phyloP scores from a whole-genome alignment of 2,888 invertebrate genomes.

The Anodontia alba region DNA sequence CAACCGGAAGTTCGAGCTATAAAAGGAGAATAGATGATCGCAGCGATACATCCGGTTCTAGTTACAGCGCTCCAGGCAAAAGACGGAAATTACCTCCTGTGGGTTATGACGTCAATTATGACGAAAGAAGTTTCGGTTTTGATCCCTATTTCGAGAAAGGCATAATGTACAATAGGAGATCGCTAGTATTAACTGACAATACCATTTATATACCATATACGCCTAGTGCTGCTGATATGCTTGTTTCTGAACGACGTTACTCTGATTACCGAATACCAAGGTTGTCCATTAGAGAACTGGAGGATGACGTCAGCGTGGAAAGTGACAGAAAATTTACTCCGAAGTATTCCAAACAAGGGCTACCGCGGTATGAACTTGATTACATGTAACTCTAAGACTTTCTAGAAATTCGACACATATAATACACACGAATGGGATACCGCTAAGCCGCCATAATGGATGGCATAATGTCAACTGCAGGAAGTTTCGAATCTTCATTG shows the following conservation, averaged over 20 bases:
- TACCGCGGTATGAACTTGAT: neutral
- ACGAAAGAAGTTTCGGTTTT: neutral
- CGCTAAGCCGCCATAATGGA: no score
- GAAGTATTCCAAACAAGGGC: neutral
- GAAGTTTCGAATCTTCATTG: no score
- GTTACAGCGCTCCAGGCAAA: neutral
- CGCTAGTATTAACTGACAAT: neutral
- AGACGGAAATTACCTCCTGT: neutral
- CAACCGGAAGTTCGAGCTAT: neutral
- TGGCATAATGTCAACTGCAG: no score
- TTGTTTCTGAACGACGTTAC: neutral
- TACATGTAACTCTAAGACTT: neutral
- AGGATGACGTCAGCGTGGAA: neutral
- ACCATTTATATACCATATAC: constrained; percentile 1
- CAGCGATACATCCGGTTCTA: neutral
- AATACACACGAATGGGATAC: no score
- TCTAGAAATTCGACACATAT: no score
- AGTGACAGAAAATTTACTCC: neutral
- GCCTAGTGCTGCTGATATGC: neutral
- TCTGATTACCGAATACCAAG: neutral
- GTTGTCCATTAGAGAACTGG: neutral
- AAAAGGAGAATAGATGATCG: neutral
- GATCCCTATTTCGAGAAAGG: neutral
- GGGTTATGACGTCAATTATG: neutral
- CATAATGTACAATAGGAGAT: neutral